These are phyloP conservation scores for Muntiacus muntjak DNA, from an alignment of 2,113 vertebrate genomes.

Conservation along the genomic window DNA sequence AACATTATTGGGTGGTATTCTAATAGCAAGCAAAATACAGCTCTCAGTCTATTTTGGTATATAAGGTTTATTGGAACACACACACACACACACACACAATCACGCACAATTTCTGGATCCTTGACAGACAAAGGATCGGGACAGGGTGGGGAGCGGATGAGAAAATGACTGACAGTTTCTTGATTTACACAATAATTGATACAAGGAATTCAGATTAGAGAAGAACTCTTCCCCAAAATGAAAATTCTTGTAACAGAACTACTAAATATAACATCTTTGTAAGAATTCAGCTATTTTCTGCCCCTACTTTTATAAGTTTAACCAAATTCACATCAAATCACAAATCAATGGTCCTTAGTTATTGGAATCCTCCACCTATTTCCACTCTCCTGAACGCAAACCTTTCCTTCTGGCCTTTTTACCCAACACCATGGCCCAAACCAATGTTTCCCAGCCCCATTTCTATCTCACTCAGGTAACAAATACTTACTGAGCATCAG, in stretches of 20 bases:
- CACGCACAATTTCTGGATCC: background rate
- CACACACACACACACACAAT: background rate
- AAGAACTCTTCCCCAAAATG: background rate
- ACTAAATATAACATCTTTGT: background rate
- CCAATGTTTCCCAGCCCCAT: background rate
- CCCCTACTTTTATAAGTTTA: background rate
- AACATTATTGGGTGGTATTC: background rate
- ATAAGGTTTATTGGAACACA: conserved; percentile 42
- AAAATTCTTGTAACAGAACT: background rate
- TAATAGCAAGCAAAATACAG: background rate
- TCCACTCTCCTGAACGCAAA: background rate
- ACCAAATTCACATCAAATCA: background rate
- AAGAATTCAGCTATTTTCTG: background rate
- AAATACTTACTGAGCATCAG: background rate
- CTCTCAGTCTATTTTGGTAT: conserved; percentile 36
- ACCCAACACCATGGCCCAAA: background rate
- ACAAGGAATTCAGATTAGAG: background rate
- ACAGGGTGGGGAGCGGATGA: background rate
- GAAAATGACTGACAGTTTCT: background rate
- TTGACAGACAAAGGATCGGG: background rate
- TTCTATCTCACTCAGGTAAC: background rate
- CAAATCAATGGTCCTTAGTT: background rate
- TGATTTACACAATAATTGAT: background rate
- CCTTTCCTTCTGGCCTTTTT: background rate
- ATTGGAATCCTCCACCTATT: background rate